Evolutionary conservation across 2,888 invertebrate genomes (phyloP).

Genomic region (Gasteruption jaculator): DNA sequence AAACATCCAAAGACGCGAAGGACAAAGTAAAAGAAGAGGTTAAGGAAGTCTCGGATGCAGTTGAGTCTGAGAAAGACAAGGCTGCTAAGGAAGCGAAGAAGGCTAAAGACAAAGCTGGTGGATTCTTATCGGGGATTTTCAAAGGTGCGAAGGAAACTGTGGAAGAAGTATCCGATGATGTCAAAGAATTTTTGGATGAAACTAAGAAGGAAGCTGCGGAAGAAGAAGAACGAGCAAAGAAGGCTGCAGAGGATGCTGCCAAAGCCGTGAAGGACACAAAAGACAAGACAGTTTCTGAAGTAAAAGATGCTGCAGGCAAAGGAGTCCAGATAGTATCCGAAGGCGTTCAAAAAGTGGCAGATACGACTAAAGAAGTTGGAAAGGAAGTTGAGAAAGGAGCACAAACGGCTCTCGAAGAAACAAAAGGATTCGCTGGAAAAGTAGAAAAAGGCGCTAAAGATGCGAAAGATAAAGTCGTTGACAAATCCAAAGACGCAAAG

Average conservation of each 20-base stretch:
- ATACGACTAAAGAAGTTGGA: slow-evolving; percentile 9
- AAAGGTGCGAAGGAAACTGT: slow-evolving; percentile 1
- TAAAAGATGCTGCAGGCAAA: slow-evolving; percentile 23
- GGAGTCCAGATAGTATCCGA: slow-evolving; percentile 9
- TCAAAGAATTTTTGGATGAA: slow-evolving; percentile 19
- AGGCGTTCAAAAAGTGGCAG: slow-evolving; percentile 6
- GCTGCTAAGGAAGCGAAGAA: slow-evolving; percentile 9
- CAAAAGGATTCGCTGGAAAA: slow-evolving; percentile 14
- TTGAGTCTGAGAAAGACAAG: slow-evolving; percentile 31
- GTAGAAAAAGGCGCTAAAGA: slow-evolving; percentile 31
- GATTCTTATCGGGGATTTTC: not conserved
- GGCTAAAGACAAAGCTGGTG: slow-evolving; percentile 8
- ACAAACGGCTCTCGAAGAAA: slow-evolving; percentile 21
- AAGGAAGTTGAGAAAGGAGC: slow-evolving; percentile 16
- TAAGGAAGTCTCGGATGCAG: slow-evolving; percentile 28
- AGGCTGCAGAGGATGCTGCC: slow-evolving; percentile 16
- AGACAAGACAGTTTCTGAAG: slow-evolving; percentile 13
- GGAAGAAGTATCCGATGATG: slow-evolving; percentile 8
- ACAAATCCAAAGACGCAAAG: slow-evolving; percentile 24
- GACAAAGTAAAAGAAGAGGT: slow-evolving; percentile 40
- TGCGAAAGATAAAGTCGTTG: slow-evolving; percentile 13
- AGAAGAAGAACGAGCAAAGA: slow-evolving; percentile 26
- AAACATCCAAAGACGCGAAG: slow-evolving; percentile 32
- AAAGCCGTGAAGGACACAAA: slow-evolving; percentile 11
- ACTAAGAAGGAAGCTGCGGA: slow-evolving; percentile 30